Conservation (phyloP, 2,113 vertebrate species). For the Lophochroa leadbeateri region DNA sequence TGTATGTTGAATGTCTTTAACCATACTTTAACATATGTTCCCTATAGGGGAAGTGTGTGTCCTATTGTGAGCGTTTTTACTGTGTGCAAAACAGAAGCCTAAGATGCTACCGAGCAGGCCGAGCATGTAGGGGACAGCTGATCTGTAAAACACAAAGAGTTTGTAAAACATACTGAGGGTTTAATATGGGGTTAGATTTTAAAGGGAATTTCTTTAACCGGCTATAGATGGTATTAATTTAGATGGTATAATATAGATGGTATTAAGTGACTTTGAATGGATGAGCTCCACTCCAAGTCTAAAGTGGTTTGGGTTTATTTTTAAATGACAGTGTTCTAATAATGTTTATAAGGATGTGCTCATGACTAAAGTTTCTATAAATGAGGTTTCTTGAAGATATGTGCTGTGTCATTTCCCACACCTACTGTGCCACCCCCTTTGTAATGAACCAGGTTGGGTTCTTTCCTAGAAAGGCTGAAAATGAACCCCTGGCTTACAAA, state of each 20-base stretch:
- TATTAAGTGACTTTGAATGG: background rate
- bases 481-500: background rate
- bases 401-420: background rate
- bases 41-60: background rate
- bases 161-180: background rate
- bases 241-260: background rate
- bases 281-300: background rate
- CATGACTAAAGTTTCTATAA: background rate
- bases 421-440: background rate
- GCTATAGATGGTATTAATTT: background rate
- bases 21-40: background rate
- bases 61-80: background rate
- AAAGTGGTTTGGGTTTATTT: constrained; percentile 9
- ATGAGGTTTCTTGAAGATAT: background rate
- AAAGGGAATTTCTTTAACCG: background rate
- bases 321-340: background rate
- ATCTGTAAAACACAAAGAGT: background rate
- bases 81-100: background rate
- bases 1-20: background rate
- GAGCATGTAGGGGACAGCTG: background rate
- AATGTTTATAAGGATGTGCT: background rate
- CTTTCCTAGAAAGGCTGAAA: background rate
- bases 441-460: background rate
- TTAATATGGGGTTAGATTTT: background rate
- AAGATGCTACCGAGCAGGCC: background rate